These are phyloP conservation scores for Garrulus glandarius DNA, from an alignment of 2,797 vertebrate genomes.

Conservation along the genomic window DNA sequence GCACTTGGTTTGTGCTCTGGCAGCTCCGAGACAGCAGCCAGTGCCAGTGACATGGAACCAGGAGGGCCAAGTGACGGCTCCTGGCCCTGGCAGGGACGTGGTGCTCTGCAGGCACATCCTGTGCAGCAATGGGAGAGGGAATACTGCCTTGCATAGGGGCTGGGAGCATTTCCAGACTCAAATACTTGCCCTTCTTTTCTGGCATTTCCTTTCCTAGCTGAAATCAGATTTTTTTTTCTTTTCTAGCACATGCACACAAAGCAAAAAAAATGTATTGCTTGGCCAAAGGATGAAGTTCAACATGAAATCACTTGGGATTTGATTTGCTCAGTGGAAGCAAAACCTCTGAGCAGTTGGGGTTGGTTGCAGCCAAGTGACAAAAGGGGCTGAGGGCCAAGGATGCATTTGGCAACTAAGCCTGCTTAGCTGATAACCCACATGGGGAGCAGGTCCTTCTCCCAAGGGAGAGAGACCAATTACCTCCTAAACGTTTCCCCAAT, in stretches of 20 bases:
- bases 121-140: not conserved
- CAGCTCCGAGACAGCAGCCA: not conserved
- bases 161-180: not conserved
- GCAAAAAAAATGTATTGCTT: not conserved
- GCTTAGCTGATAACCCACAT: not conserved
- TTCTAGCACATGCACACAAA: not conserved
- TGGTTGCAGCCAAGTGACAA: not conserved
- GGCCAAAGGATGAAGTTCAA: not conserved
- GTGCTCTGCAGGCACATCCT: not conserved
- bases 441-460: not conserved
- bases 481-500: not conserved
- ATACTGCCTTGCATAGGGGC: not conserved
- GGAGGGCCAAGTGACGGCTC: not conserved
- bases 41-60: not conserved
- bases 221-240: not conserved
- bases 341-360: not conserved
- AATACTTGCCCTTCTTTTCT: not conserved
- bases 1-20: not conserved
- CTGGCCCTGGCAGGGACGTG: fast-evolving
- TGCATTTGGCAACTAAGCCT: not conserved
- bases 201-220: not conserved
- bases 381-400: not conserved
- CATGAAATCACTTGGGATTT: not conserved
- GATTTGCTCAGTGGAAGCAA: not conserved
- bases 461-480: not conserved